Evolutionary conservation across 2,113 vertebrate species (phyloP).

Genomic region (Microtus montanus): DNA sequence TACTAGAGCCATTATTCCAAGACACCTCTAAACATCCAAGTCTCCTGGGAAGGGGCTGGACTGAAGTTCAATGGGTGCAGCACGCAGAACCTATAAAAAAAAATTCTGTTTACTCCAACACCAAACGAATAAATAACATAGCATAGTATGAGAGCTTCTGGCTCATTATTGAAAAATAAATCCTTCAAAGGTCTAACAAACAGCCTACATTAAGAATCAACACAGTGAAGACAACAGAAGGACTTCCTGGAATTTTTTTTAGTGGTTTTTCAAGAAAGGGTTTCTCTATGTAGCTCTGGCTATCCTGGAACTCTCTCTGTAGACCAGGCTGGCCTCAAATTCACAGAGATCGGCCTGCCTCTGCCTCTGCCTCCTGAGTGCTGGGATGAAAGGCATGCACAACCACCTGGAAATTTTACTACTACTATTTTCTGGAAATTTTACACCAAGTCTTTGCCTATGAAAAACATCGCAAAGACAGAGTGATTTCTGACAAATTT

Average conservation of each 20-base stretch:
- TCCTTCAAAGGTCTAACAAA: not conserved
- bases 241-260: not conserved
- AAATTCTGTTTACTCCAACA: not conserved
- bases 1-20: not conserved
- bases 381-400: not conserved
- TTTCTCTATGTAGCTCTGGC: not conserved
- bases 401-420: too few species aligned
- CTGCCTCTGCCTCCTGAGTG: not conserved
- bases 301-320: not conserved
- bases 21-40: not conserved
- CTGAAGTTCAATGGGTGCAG: not conserved
- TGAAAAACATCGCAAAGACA: conserved; percentile 26
- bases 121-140: not conserved
- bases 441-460: not conserved
- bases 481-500: conserved; percentile 13
- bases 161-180: not conserved
- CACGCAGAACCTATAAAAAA: rapidly evolving
- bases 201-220: not conserved
- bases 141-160: not conserved
- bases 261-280: not conserved
- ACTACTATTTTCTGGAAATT: not conserved
- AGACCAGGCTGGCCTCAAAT: not conserved
- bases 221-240: not conserved
- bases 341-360: not conserved
- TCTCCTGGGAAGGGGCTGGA: not conserved